Conservation (phyloP, 1,140 invertebrate species). For the Dreissena rostriformis region DNA sequence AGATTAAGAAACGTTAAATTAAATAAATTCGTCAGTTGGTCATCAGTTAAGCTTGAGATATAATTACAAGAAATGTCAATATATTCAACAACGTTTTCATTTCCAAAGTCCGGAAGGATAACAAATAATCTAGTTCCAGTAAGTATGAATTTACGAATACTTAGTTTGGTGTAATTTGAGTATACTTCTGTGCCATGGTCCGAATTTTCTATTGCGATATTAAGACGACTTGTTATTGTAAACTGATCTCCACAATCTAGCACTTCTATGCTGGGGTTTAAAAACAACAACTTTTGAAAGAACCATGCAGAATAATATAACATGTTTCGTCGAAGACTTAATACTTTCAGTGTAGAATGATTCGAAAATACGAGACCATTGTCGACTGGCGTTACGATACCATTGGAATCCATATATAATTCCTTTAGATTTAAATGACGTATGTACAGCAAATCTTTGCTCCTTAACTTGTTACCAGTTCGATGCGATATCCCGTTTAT, state of each 20-base stretch:
- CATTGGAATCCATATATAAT: conserved; percentile 32
- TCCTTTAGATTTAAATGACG: conserved; percentile 15
- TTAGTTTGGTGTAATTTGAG: background rate
- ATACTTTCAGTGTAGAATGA: conserved; percentile 5
- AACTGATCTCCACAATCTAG: conserved; percentile 35
- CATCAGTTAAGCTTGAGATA: background rate
- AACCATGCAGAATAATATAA: conserved; percentile 7
- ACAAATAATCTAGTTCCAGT: conserved; percentile 11
- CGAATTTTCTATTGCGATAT: background rate
- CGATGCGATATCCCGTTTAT: conserved; percentile 31
- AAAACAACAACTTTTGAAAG: conserved; percentile 21
- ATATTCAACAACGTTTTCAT: conserved; percentile 10
- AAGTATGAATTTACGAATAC: conserved; percentile 15
- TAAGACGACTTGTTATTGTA: background rate
- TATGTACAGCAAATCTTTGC: conserved; percentile 10
- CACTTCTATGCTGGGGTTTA: conserved; percentile 17
- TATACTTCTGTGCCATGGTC: background rate
- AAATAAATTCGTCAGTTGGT: background rate
- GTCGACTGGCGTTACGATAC: conserved; percentile 22
- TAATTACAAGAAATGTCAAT: conserved; percentile 42
- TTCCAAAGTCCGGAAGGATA: conserved; percentile 12
- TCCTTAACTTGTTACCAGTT: conserved; percentile 17
- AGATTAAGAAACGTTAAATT: conserved; percentile 30
- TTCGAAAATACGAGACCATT: conserved; percentile 19
- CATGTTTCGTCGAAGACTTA: conserved; percentile 28